phyloP scores from a whole-genome alignment of 2,113 vertebrate genomes.

The Drymodes brunneopygia region DNA sequence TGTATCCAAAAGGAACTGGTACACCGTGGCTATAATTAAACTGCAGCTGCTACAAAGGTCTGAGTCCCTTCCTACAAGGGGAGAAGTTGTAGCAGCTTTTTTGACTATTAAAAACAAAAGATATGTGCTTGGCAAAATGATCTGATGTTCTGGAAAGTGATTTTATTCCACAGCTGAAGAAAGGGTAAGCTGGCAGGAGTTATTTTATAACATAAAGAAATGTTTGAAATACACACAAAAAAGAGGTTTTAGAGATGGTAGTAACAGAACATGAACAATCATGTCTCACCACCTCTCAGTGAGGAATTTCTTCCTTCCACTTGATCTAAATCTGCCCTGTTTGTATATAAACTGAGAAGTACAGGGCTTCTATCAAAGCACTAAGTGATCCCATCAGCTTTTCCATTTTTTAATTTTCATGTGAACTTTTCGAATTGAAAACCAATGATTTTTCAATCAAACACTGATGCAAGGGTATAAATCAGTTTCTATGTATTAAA shows the following conservation, averaged over 20 bases:
- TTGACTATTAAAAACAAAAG: neutral
- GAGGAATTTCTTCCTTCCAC: neutral
- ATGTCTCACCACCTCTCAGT: neutral
- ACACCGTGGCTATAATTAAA: neutral
- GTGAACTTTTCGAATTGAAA: neutral
- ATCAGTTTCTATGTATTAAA: neutral
- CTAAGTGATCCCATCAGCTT: neutral
- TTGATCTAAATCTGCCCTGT: neutral
- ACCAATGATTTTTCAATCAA: neutral
- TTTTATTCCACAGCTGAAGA: neutral
- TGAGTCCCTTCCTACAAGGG: neutral
- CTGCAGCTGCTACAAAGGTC: neutral
- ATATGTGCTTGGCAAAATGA: neutral
- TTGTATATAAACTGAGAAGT: neutral
- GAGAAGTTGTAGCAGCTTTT: neutral
- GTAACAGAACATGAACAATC: neutral
- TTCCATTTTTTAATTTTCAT: neutral
- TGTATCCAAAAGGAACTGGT: neutral
- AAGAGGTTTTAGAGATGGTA: accelerated
- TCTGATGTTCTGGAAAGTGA: neutral
- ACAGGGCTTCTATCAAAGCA: neutral
- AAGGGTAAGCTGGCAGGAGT: neutral
- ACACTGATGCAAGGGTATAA: neutral
- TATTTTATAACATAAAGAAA: neutral
- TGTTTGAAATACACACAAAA: neutral